A percentile compares a stretch with the other conserved stretches of the same genome.
Conservation (phyloP, 2,888 invertebrate species). For the Bursaphelenchus okinawaensis region DNA sequence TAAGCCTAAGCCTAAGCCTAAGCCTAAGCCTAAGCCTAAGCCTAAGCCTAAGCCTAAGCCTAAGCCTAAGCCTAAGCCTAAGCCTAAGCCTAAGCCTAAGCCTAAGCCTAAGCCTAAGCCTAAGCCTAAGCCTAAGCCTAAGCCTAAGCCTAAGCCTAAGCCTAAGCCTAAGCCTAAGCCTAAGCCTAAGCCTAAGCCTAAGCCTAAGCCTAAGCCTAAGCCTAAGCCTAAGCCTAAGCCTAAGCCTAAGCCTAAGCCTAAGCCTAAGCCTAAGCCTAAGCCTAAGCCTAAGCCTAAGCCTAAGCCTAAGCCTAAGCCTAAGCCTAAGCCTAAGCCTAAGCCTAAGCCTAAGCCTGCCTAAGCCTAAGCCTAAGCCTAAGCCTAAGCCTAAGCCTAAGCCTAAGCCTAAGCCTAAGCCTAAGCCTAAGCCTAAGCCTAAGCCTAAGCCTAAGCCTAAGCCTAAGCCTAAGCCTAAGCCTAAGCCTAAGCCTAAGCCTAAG, state of each 20-base stretch:
- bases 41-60: conserved; percentile 30
- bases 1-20: conserved; percentile 29
- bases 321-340: conserved; percentile 24
- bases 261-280: conserved; percentile 29
- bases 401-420: conserved; percentile 18
- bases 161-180: conserved; percentile 27
- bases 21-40: conserved; percentile 32
- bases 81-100: conserved; percentile 25
- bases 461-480: background rate
- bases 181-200: conserved; percentile 32
- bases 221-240: conserved; percentile 28
- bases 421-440: background rate
- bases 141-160: conserved; percentile 25
- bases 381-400: conserved; percentile 21
- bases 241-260: conserved; percentile 29
- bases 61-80: conserved; percentile 26
- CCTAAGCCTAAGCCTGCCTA: conserved; percentile 30
- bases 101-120: conserved; percentile 28
- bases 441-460: background rate
- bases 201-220: conserved; percentile 34
- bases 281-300: conserved; percentile 33
- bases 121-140: conserved; percentile 30
- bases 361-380: conserved; percentile 30
- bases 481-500: background rate
- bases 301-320: conserved; percentile 26